Evolutionary conservation across 2,888 invertebrate genomes (phyloP).

Genomic region (Acholoe squamosa): DNA sequence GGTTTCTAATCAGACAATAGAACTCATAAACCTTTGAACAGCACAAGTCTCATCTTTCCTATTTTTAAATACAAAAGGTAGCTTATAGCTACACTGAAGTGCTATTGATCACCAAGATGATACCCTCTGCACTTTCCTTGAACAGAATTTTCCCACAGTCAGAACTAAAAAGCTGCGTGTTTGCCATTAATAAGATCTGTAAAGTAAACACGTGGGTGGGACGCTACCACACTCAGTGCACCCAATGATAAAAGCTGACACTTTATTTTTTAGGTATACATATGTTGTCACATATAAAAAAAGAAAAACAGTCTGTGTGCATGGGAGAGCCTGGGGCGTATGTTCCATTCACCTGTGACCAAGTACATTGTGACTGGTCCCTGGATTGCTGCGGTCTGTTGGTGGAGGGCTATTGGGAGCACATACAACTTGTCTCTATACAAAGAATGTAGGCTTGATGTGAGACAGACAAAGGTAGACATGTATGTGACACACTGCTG

Average conservation of each 20-base stretch:
- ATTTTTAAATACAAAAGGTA: no score
- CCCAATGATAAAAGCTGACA: background rate
- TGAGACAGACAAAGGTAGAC: no score
- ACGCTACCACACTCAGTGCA: background rate
- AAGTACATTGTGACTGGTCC: background rate
- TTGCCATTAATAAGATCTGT: slow-evolving; percentile 10
- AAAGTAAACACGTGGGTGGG: background rate
- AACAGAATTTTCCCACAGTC: slow-evolving; percentile 8
- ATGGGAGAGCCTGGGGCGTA: no score
- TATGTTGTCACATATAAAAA: no score
- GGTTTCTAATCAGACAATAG: no score
- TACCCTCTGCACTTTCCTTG: slow-evolving; percentile 1
- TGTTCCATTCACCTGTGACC: background rate
- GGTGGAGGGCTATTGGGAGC: background rate
- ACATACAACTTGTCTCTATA: background rate
- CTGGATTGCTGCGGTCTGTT: background rate
- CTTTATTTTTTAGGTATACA: no score
- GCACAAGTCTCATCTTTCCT: no score
- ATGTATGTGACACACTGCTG: no score
- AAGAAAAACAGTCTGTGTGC: no score
- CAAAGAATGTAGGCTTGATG: background rate
- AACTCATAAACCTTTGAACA: no score
- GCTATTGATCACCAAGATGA: background rate
- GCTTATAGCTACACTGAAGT: background rate
- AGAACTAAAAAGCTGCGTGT: background rate